Evolutionary conservation across 2,113 vertebrate species (phyloP), one percentile per base, ranked within the genome.

Genomic region (Megalops atlanticus): DNA sequence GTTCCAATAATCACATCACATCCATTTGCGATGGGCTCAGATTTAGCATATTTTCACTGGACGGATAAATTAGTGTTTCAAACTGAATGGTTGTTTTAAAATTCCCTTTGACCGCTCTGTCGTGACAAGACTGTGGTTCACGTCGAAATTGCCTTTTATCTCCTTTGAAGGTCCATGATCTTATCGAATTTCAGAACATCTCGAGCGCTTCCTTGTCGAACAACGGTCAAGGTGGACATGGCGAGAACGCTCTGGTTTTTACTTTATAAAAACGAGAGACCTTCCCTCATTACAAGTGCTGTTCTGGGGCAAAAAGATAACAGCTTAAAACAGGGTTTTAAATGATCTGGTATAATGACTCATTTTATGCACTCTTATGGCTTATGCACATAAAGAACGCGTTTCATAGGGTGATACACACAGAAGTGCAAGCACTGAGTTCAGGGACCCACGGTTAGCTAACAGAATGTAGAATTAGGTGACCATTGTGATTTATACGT

Each of bases 201-300:
- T 78, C 27, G 79, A 81, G 85, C 72, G 82, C 64, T 81, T 84
- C 84, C 77, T 84, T 88, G 87, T 84, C 86, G 83, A 84, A 84
- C 85, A 85, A 85, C 81, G 82, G 76, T 77, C 82, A 85, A 83
- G 79, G 78, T 36, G 85, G 83, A 77, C 74, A 52, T 52, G 11
- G 41, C 2, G 83, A 87, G 85, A 77, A 87, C 84, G 88, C 78
- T 85, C 86, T 89, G 52, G 85, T 92, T 91, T 91, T 87, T 88
- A 84, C 86, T 81, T 81, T 82, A 79, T 36, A 79, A 81, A 76
- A 88, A 78, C 86, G 85, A 85, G 85, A 15, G 47, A 81, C 49
- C 77, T 82, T 83, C 82, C 47, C 47, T 81, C 33, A 43, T 52
- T 45, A 76, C 39, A 70, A 58, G 31, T 78, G 58, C 43, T 64